These are phyloP conservation scores for Pluvialis apricaria DNA, from an alignment of 2,113 vertebrate genomes.

Conservation along the genomic window DNA sequence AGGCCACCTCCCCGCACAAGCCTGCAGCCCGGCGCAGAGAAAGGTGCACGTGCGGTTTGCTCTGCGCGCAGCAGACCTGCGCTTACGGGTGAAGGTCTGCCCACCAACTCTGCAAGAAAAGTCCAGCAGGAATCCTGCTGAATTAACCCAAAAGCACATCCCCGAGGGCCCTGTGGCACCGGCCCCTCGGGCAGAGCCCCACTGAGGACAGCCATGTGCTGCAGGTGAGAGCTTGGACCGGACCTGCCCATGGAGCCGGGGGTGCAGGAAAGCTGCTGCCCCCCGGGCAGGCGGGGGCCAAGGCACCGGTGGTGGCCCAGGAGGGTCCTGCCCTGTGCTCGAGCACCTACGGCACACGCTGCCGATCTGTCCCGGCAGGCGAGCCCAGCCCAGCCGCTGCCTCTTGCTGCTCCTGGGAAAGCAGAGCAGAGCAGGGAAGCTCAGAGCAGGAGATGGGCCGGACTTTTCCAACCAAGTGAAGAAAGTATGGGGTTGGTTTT, in stretches of 20 bases:
- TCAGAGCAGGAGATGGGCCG: neutral
- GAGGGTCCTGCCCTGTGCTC: neutral
- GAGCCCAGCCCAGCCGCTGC: neutral
- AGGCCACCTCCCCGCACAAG: neutral
- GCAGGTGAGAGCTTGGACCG: neutral
- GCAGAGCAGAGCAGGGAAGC: neutral
- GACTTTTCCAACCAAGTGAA: neutral
- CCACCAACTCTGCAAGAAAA: neutral
- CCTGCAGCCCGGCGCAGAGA: accelerated
- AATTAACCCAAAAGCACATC: neutral
- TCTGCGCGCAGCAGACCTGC: too few species aligned
- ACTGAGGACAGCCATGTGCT: neutral
- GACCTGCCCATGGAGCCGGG: neutral
- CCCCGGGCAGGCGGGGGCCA: neutral
- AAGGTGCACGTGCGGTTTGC: neutral
- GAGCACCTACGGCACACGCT: neutral
- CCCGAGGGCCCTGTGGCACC: accelerated
- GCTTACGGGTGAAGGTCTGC: neutral
- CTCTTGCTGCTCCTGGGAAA: neutral
- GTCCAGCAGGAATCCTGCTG: neutral
- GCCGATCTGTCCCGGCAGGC: accelerated
- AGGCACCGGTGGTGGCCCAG: neutral
- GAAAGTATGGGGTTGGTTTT: neutral
- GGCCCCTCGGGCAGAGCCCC: neutral
- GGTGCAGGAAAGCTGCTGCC: neutral